Conservation (phyloP, 2,888 invertebrate species). For the Agonopterix alstromeriana region DNA sequence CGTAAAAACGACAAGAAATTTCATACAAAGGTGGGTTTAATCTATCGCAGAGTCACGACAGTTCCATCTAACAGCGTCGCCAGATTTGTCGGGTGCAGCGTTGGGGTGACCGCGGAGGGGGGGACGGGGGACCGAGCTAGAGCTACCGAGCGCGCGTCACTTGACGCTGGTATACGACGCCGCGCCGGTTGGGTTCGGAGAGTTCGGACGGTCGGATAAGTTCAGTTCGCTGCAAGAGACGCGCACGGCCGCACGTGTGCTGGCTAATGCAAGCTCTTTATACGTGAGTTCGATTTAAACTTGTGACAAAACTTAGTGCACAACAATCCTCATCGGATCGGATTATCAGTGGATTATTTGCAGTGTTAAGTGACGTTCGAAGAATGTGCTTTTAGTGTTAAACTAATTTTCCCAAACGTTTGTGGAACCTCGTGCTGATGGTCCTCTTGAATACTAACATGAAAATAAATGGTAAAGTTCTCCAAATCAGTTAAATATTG, state of each 20-base stretch:
- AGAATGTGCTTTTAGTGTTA: slow-evolving; percentile 43
- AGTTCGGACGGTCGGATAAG: not conserved
- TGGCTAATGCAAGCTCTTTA: not conserved
- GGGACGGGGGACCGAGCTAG: slow-evolving; percentile 12
- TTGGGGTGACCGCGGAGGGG: slow-evolving; percentile 28
- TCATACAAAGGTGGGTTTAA: slow-evolving; percentile 50
- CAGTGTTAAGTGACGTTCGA: slow-evolving; percentile 62
- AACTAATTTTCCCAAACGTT: slow-evolving; percentile 30
- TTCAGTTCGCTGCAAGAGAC: slow-evolving; percentile 14
- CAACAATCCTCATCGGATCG: slow-evolving; percentile 43
- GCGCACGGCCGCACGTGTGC: slow-evolving; percentile 20
- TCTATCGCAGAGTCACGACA: slow-evolving; percentile 50
- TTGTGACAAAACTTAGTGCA: slow-evolving; percentile 58
- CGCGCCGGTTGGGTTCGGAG: not conserved
- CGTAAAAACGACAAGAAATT: slow-evolving; percentile 54
- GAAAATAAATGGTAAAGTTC: slow-evolving; percentile 72
- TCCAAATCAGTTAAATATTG: slow-evolving; percentile 33
- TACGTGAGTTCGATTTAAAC: slow-evolving; percentile 26
- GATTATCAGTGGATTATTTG: slow-evolving; percentile 36
- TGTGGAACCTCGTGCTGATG: slow-evolving; percentile 58
- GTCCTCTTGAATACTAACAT: slow-evolving; percentile 74
- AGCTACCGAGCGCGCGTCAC: slow-evolving; percentile 37
- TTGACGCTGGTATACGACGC: not conserved
- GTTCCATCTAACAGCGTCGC: slow-evolving; percentile 40
- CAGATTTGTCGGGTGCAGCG: slow-evolving; percentile 54